Evolutionary conservation across 2,888 invertebrate species (phyloP).

Genomic region (Cynaeus angustus): DNA sequence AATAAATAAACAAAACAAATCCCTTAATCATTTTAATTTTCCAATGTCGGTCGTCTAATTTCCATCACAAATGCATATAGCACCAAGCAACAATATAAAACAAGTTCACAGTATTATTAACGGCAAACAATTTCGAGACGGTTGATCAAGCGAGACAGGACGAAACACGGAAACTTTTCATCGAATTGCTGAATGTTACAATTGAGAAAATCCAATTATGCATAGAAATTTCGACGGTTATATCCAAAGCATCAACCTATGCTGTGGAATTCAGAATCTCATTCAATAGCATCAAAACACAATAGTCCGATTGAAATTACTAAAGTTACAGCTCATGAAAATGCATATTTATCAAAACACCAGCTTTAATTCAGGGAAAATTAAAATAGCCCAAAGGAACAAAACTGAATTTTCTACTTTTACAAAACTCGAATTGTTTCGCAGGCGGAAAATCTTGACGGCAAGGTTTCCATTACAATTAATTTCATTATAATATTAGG

Average conservation of each 20-base stretch:
- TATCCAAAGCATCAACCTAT: not conserved
- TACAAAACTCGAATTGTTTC: conserved; percentile 18
- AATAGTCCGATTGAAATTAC: conserved; percentile 33
- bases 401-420: conserved; percentile 15
- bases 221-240: conserved; percentile 24
- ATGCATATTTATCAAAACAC: conserved; percentile 15
- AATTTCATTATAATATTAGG: conserved; percentile 34
- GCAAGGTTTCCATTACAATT: conserved; percentile 34
- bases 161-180: conserved; percentile 5
- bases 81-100: conserved; percentile 6
- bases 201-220: conserved; percentile 37
- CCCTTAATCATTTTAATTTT: conserved; percentile 7
- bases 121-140: conserved; percentile 1
- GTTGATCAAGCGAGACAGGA: not conserved
- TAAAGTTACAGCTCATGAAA: conserved; percentile 23
- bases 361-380: conserved; percentile 21
- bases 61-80: not conserved
- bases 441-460: conserved; percentile 30
- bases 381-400: conserved; percentile 23
- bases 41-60: conserved; percentile 9
- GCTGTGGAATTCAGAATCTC: conserved; percentile 8
- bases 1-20: not conserved
- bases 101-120: conserved; percentile 3
- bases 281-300: conserved; percentile 25
- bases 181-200: not conserved